A percentile compares a stretch with the other conserved stretches of the same genome.
These are phyloP conservation scores for Brachypalpus laphriformis DNA, from an alignment of 2,888 invertebrate genomes.

Conservation along the genomic window DNA sequence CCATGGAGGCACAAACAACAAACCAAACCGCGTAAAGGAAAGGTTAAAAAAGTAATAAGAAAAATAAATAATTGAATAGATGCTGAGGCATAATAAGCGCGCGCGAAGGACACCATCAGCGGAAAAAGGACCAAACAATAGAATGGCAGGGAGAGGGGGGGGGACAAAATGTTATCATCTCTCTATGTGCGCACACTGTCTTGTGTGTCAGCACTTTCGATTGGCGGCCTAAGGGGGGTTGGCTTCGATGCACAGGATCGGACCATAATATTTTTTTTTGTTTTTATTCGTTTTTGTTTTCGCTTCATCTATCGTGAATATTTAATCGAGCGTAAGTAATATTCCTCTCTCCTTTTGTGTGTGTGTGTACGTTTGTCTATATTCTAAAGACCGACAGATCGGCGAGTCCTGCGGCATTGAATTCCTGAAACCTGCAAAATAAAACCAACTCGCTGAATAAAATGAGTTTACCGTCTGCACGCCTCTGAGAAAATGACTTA, in stretches of 20 bases:
- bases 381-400: constrained; percentile 7
- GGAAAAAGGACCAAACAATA: constrained; percentile 4
- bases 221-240: constrained; percentile 26
- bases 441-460: neutral
- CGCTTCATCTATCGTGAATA: constrained; percentile 70
- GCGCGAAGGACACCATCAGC: constrained; percentile 44
- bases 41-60: constrained; percentile 62
- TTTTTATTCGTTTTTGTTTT: constrained; percentile 15
- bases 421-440: constrained; percentile 48
- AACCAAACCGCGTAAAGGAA: constrained; percentile 41
- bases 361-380: constrained; percentile 11
- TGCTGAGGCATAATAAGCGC: constrained; percentile 60
- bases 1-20: neutral
- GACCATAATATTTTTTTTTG: neutral
- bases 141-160: neutral
- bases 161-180: constrained; percentile 46
- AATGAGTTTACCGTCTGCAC: constrained; percentile 22
- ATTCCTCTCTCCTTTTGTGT: constrained; percentile 41
- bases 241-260: constrained; percentile 25
- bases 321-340: constrained; percentile 72
- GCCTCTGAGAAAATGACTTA: constrained; percentile 65
- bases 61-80: constrained; percentile 74
- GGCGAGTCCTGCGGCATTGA: constrained; percentile 45
- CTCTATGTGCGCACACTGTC: constrained; percentile 11
- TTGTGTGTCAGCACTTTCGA: constrained; percentile 31